Evolutionary conservation across 2,888 invertebrate genomes (phyloP).

Genomic region (Spicauda simplicius): DNA sequence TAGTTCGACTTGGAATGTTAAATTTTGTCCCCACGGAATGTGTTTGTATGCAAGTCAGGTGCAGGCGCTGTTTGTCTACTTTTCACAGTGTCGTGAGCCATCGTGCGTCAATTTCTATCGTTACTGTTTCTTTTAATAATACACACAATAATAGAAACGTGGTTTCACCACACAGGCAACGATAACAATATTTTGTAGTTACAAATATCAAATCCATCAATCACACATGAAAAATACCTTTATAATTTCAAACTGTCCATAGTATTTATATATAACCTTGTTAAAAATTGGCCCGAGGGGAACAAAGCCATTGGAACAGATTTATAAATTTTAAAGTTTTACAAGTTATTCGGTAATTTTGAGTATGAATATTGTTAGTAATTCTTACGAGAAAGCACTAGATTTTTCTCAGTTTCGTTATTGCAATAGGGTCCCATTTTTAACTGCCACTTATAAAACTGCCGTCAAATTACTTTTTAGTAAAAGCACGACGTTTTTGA

Average conservation of each 20-base stretch:
- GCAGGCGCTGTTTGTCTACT: conserved; percentile 1
- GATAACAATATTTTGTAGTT: not conserved
- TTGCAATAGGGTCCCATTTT: no score
- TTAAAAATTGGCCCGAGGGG: no score
- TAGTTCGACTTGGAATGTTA: conserved; percentile 29
- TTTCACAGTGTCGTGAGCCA: conserved; percentile 17
- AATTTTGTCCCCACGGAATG: conserved; percentile 18
- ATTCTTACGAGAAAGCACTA: not conserved
- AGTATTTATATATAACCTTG: not conserved
- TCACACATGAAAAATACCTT: not conserved
- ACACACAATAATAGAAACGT: not conserved
- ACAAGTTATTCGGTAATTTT: no score
- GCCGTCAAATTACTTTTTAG: no score
- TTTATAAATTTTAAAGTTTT: no score
- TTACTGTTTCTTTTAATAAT: not conserved
- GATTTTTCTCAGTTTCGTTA: not conserved
- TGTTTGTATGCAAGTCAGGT: conserved; percentile 10
- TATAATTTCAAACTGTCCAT: not conserved
- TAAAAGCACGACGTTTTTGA: no score
- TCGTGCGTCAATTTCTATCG: conserved; percentile 14
- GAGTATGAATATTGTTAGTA: no score
- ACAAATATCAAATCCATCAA: not conserved
- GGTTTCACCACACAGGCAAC: not conserved
- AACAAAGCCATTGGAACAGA: no score
- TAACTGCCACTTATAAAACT: no score